Evolutionary conservation across 2,113 vertebrate species (phyloP).

Genomic region (Vidua chalybeata): DNA sequence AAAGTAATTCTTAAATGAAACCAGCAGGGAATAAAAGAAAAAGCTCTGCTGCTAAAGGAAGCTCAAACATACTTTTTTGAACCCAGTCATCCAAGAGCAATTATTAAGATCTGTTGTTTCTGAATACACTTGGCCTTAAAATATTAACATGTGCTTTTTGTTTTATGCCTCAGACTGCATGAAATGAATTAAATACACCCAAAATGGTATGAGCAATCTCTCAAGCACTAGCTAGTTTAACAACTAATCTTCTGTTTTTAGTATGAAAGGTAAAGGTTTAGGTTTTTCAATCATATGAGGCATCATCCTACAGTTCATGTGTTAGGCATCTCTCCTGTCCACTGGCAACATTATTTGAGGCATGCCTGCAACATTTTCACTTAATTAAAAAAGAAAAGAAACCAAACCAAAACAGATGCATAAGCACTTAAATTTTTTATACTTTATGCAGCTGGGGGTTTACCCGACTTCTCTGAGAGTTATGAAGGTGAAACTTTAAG

Average conservation of each 20-base stretch:
- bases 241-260: background rate
- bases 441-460: background rate
- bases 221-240: background rate
- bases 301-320: background rate
- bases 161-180: constrained; percentile 29
- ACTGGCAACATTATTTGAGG: background rate
- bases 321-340: background rate
- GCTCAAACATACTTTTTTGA: background rate
- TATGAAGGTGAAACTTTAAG: background rate
- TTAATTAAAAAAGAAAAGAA: background rate
- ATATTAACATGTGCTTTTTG: constrained; percentile 46
- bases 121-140: constrained; percentile 21
- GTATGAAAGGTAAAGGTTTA: background rate
- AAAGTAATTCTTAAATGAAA: background rate
- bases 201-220: constrained; percentile 34
- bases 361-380: constrained; percentile 18
- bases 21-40: constrained; percentile 1
- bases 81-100: constrained; percentile 14
- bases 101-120: background rate
- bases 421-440: background rate
- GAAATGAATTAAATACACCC: constrained; percentile 20
- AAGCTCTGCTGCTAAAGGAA: background rate
- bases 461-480: constrained; percentile 16
- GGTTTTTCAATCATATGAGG: background rate
- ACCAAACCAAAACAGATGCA: background rate